These are phyloP conservation scores for Zoanthus sociatus DNA, from an alignment of 92 coral and sea anemone genomes.

Conservation along the genomic window DNA sequence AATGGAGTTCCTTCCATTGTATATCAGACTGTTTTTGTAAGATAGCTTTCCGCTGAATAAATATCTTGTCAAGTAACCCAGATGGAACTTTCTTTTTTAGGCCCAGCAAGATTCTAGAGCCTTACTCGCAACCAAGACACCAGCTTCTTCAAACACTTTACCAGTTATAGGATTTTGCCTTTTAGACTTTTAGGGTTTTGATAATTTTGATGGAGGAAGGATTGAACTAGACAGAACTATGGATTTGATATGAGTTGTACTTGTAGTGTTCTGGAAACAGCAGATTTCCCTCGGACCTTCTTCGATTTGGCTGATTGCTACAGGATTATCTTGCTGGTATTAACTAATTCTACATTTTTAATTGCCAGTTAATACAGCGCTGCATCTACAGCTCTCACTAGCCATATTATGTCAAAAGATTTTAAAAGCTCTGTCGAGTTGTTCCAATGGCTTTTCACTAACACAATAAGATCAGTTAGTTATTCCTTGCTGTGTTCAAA, in stretches of 20 bases:
- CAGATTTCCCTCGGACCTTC: no score
- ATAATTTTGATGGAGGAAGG: background rate
- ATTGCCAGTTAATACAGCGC: no score
- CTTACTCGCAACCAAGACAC: slow-evolving; percentile 60
- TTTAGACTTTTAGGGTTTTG: background rate
- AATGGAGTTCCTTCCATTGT: background rate
- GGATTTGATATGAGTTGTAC: no score
- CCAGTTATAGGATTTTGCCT: slow-evolving; percentile 53
- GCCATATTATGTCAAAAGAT: background rate
- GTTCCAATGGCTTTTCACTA: no score
- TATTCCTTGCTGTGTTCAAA: no score
- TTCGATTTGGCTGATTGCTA: no score
- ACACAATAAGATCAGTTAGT: no score
- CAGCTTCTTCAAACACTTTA: slow-evolving; percentile 81
- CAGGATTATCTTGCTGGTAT: no score
- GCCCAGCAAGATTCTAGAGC: slow-evolving; percentile 66
- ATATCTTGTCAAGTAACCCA: background rate
- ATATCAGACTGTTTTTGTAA: background rate
- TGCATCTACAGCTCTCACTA: no score
- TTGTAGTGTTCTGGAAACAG: no score
- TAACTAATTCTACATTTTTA: no score
- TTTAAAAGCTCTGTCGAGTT: no score
- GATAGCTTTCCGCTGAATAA: background rate
- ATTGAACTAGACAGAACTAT: background rate
- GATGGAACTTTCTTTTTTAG: slow-evolving; percentile 30